These are phyloP conservation scores for Columba janthina DNA, from an alignment of 2,113 vertebrate genomes.

Conservation along the genomic window DNA sequence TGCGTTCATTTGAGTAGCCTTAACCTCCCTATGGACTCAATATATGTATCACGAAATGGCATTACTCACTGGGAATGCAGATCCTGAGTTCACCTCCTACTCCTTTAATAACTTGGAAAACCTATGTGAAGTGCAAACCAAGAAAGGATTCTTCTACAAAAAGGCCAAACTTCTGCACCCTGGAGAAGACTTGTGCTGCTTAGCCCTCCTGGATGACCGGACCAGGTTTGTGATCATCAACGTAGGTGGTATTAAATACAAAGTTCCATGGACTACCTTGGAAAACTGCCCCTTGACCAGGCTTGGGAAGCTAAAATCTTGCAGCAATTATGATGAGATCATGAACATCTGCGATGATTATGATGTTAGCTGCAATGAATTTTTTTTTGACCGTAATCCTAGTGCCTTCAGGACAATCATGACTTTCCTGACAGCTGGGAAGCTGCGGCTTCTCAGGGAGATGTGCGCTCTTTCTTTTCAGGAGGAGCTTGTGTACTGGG, in stretches of 20 bases:
- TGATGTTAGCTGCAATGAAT: conserved; percentile 91
- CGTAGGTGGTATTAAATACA: conserved; percentile 92
- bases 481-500: conserved; percentile 97
- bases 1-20: neutral
- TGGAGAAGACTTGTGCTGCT: conserved; percentile 73
- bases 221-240: conserved; percentile 88
- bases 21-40: conserved; percentile 28
- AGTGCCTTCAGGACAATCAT: conserved; percentile 93
- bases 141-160: conserved; percentile 89
- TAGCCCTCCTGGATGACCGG: conserved; percentile 58
- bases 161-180: conserved; percentile 79
- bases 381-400: conserved; percentile 96
- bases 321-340: conserved; percentile 90
- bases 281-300: conserved; percentile 91
- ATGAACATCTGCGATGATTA: conserved; percentile 96
- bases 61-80: conserved; percentile 81
- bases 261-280: conserved; percentile 92
- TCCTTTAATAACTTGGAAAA: conserved; percentile 82
- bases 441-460: conserved; percentile 90
- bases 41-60: conserved; percentile 87
- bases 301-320: conserved; percentile 86
- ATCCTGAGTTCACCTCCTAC: conserved; percentile 82
- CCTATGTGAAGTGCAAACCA: conserved; percentile 78
- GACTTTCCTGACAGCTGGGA: conserved; percentile 91
- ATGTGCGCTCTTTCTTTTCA: conserved; percentile 95